Evolutionary conservation across 2,888 invertebrate species (phyloP).

Genomic region (Trissoscelio sp.): DNA sequence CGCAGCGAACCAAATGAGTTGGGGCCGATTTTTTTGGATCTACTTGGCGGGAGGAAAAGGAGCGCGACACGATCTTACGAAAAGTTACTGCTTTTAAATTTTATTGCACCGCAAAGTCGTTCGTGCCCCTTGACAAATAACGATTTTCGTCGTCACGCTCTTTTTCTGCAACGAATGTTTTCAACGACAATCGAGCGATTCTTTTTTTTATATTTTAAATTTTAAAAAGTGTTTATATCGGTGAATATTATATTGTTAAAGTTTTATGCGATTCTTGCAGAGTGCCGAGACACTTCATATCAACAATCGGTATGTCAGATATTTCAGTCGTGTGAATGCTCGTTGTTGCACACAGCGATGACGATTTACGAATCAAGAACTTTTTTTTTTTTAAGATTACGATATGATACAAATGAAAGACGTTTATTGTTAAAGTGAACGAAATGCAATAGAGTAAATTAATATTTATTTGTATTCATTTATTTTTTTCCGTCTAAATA

Average conservation of each 20-base stretch:
- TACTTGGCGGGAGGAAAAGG: conserved; percentile 16
- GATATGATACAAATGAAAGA: not conserved
- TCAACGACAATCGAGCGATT: conserved; percentile 44
- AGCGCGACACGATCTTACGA: conserved; percentile 45
- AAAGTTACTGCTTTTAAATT: conserved; percentile 64
- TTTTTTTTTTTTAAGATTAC: conserved; percentile 23
- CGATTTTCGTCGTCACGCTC: conserved; percentile 43
- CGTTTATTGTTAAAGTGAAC: conserved; percentile 33
- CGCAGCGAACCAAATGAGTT: conserved; percentile 59
- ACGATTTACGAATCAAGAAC: conserved; percentile 5
- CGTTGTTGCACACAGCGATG: conserved; percentile 16
- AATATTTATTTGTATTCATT: conserved; percentile 58
- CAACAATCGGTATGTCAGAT: conserved; percentile 66
- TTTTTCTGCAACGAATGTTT: conserved; percentile 26
- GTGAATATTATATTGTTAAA: conserved; percentile 66
- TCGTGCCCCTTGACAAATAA: conserved; percentile 31
- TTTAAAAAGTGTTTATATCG: conserved; percentile 66
- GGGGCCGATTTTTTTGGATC: conserved; percentile 32
- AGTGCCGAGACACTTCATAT: conserved; percentile 28
- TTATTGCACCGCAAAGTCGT: conserved; percentile 50
- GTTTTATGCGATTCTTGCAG: conserved; percentile 52
- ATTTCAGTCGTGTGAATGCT: conserved; percentile 41
- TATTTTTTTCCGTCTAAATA: conserved; percentile 11
- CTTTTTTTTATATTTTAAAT: conserved; percentile 61
- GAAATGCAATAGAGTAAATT: conserved; percentile 56